Conservation (phyloP, 1,140 invertebrate species). For the Temnothorax curvispinosus region DNA sequence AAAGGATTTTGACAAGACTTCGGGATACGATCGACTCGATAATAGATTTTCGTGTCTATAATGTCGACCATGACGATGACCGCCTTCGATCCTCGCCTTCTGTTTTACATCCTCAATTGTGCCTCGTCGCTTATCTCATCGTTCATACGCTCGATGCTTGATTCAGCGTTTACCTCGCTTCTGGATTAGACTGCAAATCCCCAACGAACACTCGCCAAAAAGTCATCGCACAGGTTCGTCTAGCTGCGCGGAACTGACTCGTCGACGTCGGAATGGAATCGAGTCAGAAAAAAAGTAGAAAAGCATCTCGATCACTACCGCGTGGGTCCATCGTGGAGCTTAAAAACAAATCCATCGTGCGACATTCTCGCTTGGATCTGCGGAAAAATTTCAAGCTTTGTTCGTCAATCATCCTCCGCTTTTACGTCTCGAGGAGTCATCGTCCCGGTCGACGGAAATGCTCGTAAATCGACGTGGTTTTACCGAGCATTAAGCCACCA, state of each 20-base stretch:
- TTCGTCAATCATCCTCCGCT: conserved; percentile 33
- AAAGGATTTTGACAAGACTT: conserved; percentile 55
- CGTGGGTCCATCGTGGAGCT: neutral
- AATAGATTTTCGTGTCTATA: neutral
- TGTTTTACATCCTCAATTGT: neutral
- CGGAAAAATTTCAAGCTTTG: neutral
- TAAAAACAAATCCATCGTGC: conserved; percentile 9
- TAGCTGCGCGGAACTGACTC: neutral
- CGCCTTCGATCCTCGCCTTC: neutral
- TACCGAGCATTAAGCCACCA: conserved; percentile 36
- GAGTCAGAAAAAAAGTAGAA: neutral
- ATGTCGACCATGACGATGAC: conserved; percentile 42
- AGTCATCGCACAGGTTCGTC: neutral
- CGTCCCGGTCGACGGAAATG: conserved; percentile 33
- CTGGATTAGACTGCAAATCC: neutral
- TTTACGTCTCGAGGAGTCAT: conserved; percentile 45
- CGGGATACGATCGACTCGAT: neutral
- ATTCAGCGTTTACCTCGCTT: neutral
- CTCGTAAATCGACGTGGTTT: neutral
- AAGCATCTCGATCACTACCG: neutral
- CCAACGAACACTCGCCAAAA: neutral
- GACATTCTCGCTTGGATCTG: neutral
- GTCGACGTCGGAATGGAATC: neutral
- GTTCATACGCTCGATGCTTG: conserved; percentile 11
- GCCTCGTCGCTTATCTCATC: conserved; percentile 19